Conservation (phyloP, 1,140 invertebrate genomes). For the Cardiocondyla obscurior region DNA sequence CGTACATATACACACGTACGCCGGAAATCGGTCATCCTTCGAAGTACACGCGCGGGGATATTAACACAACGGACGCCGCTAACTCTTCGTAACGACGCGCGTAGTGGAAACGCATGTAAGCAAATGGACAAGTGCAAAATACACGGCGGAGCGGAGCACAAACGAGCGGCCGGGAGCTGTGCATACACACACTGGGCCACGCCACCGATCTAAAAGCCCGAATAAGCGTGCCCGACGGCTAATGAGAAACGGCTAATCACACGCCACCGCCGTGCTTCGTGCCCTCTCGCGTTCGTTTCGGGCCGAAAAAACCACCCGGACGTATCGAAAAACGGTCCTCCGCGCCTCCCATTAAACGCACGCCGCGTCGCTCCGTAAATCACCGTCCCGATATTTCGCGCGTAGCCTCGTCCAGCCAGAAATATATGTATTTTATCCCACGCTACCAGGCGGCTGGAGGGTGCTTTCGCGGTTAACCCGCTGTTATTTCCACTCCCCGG, state of each 20-base stretch:
- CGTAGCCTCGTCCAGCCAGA: background rate
- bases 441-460: background rate
- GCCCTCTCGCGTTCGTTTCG: no score
- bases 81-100: constrained; percentile 50
- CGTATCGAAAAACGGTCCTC: background rate
- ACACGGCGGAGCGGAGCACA: constrained; percentile 18
- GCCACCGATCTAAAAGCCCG: constrained; percentile 53
- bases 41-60: background rate
- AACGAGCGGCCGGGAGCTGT: constrained; percentile 31
- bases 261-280: constrained; percentile 54
- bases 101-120: constrained; percentile 52
- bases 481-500: background rate
- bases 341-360: constrained; percentile 1
- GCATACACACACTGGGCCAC: background rate
- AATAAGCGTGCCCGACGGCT: constrained; percentile 47
- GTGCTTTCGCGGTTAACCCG: background rate
- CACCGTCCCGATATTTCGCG: constrained; percentile 24
- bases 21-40: constrained; percentile 37
- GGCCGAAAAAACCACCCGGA: constrained; percentile 14
- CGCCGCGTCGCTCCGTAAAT: constrained; percentile 6
- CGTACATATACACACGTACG: background rate
- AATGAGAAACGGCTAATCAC: constrained; percentile 61
- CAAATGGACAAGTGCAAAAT: constrained; percentile 50
- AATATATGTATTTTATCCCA: constrained; percentile 16
- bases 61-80: constrained; percentile 24